Conservation (phyloP, 2,797 vertebrate genomes). For the Rhabdophis nuchalis region DNA sequence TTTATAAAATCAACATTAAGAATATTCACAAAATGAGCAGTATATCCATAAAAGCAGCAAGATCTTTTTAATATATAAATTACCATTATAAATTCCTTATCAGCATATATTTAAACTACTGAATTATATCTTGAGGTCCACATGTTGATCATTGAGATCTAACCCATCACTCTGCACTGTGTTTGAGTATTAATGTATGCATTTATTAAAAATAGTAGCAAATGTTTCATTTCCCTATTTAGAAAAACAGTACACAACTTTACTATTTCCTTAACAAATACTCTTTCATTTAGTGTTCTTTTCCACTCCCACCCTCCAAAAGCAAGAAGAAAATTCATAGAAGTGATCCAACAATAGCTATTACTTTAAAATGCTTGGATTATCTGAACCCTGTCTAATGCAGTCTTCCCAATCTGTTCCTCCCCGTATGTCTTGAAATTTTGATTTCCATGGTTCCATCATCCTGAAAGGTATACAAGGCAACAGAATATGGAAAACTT, state of each 20-base stretch:
- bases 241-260: neutral
- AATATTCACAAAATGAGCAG: neutral
- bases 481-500: neutral
- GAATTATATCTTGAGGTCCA: neutral
- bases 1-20: neutral
- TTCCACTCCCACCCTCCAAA: neutral
- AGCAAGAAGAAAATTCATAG: neutral
- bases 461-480: neutral
- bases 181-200: neutral
- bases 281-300: neutral
- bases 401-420: neutral
- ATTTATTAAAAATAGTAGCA: constrained; percentile 8
- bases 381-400: neutral
- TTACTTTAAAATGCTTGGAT: neutral
- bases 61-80: neutral
- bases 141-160: neutral
- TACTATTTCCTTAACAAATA: neutral
- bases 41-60: neutral
- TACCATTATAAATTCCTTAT: neutral
- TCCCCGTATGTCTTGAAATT: neutral
- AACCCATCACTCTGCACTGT: fast-evolving
- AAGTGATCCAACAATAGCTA: neutral
- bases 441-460: neutral
- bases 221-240: neutral
- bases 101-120: neutral